These are phyloP conservation scores for Drosophila bifasciata DNA, from an alignment of 1,140 invertebrate species.

Conservation along the genomic window DNA sequence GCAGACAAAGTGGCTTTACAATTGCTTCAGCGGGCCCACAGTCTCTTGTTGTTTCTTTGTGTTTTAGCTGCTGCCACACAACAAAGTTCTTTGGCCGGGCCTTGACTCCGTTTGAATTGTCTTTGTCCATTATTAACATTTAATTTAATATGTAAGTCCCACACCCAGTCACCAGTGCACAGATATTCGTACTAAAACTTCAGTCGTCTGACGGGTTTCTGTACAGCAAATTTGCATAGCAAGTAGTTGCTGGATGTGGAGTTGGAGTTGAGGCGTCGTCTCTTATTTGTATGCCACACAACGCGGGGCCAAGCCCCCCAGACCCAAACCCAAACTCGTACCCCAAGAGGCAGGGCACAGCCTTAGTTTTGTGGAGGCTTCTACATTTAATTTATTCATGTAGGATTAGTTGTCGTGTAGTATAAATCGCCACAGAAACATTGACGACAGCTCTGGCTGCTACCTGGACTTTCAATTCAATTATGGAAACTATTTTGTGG, in stretches of 20 bases:
- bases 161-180: constrained; percentile 1
- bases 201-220: constrained; percentile 36
- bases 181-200: background rate
- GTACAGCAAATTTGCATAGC: constrained; percentile 34
- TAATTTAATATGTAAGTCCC: constrained; percentile 62
- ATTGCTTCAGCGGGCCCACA: constrained; percentile 44
- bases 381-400: constrained; percentile 67
- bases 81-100: constrained; percentile 65
- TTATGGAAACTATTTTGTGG: constrained; percentile 38
- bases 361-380: constrained; percentile 31
- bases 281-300: constrained; percentile 71
- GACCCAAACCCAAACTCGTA: constrained; percentile 31
- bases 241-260: constrained; percentile 33
- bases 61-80: constrained; percentile 18
- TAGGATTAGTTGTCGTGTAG: constrained; percentile 40
- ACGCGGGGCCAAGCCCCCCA: constrained; percentile 30
- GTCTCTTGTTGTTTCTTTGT: constrained; percentile 41
- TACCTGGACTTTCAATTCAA: constrained; percentile 43
- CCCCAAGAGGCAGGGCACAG: constrained; percentile 4
- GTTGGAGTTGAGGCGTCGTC: constrained; percentile 10
- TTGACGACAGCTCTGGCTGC: constrained; percentile 51
- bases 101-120: constrained; percentile 74
- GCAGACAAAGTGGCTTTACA: constrained; percentile 41
- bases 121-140: constrained; percentile 61
- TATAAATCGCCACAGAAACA: constrained; percentile 29